Evolutionary conservation across 1,140 invertebrate genomes (phyloP).

Genomic region (Nasonia vitripennis): DNA sequence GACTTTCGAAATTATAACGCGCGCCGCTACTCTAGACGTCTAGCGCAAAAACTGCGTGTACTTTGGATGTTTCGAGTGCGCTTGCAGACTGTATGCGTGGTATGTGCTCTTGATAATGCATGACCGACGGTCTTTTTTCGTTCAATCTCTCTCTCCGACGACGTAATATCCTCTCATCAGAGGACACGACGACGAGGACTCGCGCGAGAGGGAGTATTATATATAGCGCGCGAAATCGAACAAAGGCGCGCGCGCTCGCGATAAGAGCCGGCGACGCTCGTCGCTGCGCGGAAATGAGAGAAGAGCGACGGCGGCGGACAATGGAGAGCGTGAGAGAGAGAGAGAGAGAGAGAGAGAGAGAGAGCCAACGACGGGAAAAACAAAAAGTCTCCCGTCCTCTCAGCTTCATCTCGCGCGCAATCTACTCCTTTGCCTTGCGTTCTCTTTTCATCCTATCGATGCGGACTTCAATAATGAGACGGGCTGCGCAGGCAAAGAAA

Average conservation of each 20-base stretch:
- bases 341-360: conserved; percentile 66
- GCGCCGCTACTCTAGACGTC: no score
- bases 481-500: conserved; percentile 72
- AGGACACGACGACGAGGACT: conserved; percentile 41
- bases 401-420: conserved; percentile 48
- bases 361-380: conserved; percentile 72
- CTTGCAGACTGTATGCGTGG: no score
- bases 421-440: conserved; percentile 57
- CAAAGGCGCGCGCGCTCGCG: conserved; percentile 65
- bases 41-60: no score
- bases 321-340: conserved; percentile 68
- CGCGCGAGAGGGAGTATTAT: background rate
- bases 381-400: conserved; percentile 69
- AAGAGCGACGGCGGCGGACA: conserved; percentile 56
- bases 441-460: conserved; percentile 65
- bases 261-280: conserved; percentile 54
- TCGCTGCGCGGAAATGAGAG: conserved; percentile 51
- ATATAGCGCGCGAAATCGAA: conserved; percentile 66
- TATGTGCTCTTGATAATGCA: no score
- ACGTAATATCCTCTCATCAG: conserved; percentile 53
- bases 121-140: no score
- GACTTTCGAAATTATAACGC: conserved; percentile 29
- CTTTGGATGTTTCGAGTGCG: no score
- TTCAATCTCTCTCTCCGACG: background rate
- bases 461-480: conserved; percentile 72